Evolutionary conservation across 1,140 invertebrate genomes (phyloP).

Genomic region (Luehdorfia chinensis): DNA sequence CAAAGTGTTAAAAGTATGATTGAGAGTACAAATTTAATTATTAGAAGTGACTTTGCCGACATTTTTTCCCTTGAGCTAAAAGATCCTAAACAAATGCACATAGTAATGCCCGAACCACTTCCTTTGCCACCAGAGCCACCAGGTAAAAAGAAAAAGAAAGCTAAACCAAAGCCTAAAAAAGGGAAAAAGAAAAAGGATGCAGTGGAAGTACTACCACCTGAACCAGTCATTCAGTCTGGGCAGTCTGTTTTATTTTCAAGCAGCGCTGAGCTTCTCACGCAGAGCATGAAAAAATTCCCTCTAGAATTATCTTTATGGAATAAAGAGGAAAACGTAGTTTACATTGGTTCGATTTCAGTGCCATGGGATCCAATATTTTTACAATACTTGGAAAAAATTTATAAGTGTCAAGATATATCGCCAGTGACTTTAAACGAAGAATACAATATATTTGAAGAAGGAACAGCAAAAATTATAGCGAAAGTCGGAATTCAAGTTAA

Average conservation of each 20-base stretch:
- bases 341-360: conserved; percentile 45
- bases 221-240: conserved; percentile 60
- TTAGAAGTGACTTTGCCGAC: conserved; percentile 62
- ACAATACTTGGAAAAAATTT: conserved; percentile 49
- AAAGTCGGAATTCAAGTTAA: conserved; percentile 62
- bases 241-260: conserved; percentile 67
- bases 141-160: conserved; percentile 57
- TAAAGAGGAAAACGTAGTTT: conserved; percentile 58
- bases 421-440: conserved; percentile 53
- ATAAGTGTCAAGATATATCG: conserved; percentile 36
- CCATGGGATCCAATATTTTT: conserved; percentile 59
- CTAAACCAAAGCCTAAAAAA: conserved; percentile 43
- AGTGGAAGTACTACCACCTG: conserved; percentile 47
- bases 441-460: conserved; percentile 67
- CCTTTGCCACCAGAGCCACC: conserved; percentile 61
- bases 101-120: conserved; percentile 63
- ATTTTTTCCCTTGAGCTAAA: conserved; percentile 67
- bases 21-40: conserved; percentile 49
- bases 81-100: conserved; percentile 68
- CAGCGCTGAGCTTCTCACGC: conserved; percentile 55
- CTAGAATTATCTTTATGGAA: conserved; percentile 60
- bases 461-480: conserved; percentile 56
- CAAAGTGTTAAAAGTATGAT: conserved; percentile 56
- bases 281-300: conserved; percentile 59
- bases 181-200: conserved; percentile 54